Evolutionary conservation across 2,797 vertebrate genomes (phyloP).

Genomic region (Sebastes hubbsi): DNA sequence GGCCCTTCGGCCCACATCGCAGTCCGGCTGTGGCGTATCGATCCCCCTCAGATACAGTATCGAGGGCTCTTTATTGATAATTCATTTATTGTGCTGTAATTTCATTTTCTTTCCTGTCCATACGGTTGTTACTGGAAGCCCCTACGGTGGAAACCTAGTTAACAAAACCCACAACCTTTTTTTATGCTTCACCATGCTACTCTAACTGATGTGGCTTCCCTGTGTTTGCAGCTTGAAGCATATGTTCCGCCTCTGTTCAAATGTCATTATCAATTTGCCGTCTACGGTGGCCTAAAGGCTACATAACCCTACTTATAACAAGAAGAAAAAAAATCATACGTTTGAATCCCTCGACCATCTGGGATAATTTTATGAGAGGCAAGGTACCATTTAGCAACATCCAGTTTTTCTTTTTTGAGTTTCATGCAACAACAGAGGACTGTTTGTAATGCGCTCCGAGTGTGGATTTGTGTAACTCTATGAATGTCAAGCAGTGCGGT

Average conservation of each 20-base stretch:
- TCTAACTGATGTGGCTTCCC: conserved; percentile 18
- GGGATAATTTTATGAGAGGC: conserved; percentile 11
- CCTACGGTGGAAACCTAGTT: conserved; percentile 69
- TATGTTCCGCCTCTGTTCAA: conserved; percentile 24
- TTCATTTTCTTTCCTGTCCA: conserved; percentile 80
- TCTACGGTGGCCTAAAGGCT: conserved; percentile 38
- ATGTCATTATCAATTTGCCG: conserved; percentile 41
- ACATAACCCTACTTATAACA: conserved; percentile 15
- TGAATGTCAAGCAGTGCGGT: conserved; percentile 58
- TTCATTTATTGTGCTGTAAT: conserved; percentile 83
- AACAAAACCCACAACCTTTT: conserved; percentile 52
- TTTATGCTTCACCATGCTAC: conserved; percentile 10
- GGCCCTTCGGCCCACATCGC: conserved; percentile 46
- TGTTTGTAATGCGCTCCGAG: conserved; percentile 42
- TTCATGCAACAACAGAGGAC: conserved; percentile 5
- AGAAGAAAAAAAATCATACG: conserved; percentile 9
- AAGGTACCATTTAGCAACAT: conserved; percentile 30
- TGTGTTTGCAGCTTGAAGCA: conserved; percentile 13
- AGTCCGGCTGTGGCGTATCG: conserved; percentile 63
- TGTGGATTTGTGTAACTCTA: conserved; percentile 40
- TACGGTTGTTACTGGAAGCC: conserved; percentile 76
- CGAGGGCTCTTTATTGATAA: conserved; percentile 79
- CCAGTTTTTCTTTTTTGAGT: conserved; percentile 27
- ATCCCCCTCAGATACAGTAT: conserved; percentile 77
- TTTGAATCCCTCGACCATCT: conserved; percentile 7